Conservation (phyloP, 2,888 invertebrate genomes). For the Lissonota sp. region DNA sequence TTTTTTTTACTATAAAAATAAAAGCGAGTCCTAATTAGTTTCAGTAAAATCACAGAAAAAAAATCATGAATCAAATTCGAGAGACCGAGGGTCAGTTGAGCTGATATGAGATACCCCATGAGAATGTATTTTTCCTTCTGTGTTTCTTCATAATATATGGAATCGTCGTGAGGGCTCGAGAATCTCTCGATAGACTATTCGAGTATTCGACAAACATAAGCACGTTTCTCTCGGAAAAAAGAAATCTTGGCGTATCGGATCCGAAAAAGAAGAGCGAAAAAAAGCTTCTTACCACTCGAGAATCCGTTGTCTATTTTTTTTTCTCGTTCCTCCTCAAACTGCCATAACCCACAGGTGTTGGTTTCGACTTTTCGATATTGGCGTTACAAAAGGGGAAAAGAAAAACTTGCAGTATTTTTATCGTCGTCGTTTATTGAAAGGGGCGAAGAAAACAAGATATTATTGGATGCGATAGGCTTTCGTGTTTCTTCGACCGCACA, state of each 20-base stretch:
- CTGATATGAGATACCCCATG: too few species aligned
- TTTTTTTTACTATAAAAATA: too few species aligned
- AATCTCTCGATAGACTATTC: constrained; percentile 21
- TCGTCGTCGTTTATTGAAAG: constrained; percentile 38
- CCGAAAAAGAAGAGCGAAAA: too few species aligned
- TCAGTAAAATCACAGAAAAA: too few species aligned
- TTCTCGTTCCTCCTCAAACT: not conserved
- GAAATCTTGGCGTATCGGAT: too few species aligned
- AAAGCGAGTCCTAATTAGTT: too few species aligned
- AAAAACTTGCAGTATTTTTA: constrained; percentile 41
- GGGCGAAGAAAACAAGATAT: not conserved
- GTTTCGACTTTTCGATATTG: constrained; percentile 27
- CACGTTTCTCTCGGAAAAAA: too few species aligned
- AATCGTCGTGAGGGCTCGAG: constrained; percentile 6
- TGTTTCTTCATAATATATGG: not conserved
- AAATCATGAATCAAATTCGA: too few species aligned
- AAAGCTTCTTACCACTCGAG: not conserved
- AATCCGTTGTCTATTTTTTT: not conserved
- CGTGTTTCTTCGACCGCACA: too few species aligned
- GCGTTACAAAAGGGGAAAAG: constrained; percentile 27
- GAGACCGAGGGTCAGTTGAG: too few species aligned
- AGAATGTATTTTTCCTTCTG: not conserved
- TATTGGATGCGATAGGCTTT: not conserved
- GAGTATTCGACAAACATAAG: not conserved
- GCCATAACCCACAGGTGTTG: not conserved